Base-by-base conservation (phyloP, 1,140 invertebrate genomes). In the Archivesica marissinica region DNA sequence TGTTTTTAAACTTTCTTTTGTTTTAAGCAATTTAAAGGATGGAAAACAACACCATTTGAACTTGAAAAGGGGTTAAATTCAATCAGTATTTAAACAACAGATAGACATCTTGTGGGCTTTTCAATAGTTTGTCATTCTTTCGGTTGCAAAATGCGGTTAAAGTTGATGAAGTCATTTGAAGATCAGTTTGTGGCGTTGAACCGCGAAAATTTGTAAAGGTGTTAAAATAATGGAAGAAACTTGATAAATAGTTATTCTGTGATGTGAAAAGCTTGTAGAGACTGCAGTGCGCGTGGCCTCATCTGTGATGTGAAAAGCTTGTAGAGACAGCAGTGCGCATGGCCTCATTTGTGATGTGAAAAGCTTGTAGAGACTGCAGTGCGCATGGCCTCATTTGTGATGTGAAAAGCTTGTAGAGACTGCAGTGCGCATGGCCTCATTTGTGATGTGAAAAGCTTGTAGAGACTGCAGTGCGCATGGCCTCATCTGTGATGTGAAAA, bases 41-140 rank as follows among this genome's bases (percentile, higher is more conserved):
- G 59, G 59, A 64, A 64, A 33, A 64, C 33, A 64, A 64, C 9
- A 64, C 28, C 30, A 35, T 35, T 64, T 35, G 30, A 64, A 64
- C 59, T 64, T 35, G 20, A n/a, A 64, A 64, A 64, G 25, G 30
- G 59, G 59, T 64, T 64, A 64, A 64, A 64, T 64, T 64, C 59
- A 35, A 35, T 35, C 15, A 20, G 28, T 64, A 64, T 64, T 64
- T n/a, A n/a, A 64, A 33, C 59, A 64, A 64, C 38, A 64, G 59
- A 64, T 64, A 64, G 30, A 13, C 30, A 64, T 64, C 59, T 64
- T 64, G 54, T 0, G 30, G 33, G 59, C 3, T 33, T 64, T 64
- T 64, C 15, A 64, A 64, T 17, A 35, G 13, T 25, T 64, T 17
- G 13, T 64, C 9, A 35, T 35, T 64, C 38, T 33, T 35, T 64